Base-by-base conservation (phyloP, 2,113 vertebrate genomes). In the Dascyllus trimaculatus region DNA sequence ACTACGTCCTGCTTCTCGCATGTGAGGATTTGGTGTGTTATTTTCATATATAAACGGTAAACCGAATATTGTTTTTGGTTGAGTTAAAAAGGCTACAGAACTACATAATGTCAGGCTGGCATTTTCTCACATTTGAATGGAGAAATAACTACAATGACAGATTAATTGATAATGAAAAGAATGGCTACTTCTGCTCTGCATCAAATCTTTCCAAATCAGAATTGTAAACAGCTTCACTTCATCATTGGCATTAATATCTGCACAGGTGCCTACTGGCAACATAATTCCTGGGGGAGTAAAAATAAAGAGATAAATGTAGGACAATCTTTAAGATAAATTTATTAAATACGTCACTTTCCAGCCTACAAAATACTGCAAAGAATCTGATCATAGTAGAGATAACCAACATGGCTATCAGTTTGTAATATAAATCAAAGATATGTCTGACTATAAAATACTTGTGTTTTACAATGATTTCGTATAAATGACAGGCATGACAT, bases 311-410 rank as follows among this genome's bases (percentile, higher is more conserved):
- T n/a, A 17, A 71, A 72, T n/a, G 43, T 8, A n/a, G 21, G 24
- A 48, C 11, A 32, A 49, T 43, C 19, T 75, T 67, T 78, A 18
- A 5, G 51, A 83, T 79, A 60, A 3, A 75, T 92, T 87, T 87
- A 88, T 88, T 90, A 15, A 73, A 85, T 69, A 43, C 58, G 51
- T 61, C 32, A 63, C 35, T 60, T 86, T 80, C 43, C 48, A 84
- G 63, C 49, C 71, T 66, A 61, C 66, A 80, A 24, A 65, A 1
- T 64, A 71, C 22, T 78, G 40, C 25, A 74, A 74, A 75, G 46
- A 18, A 65, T 49, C 49, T 67, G 29, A 51, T 81, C 49, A 85
- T 77, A 57, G 14, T 4, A 69, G 26, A 76, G 59, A 84, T 43
- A 65, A 84, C 43, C 40, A 73, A 69, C 66, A 81, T 40, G 22